A percentile compares a stretch with the other conserved stretches of the same genome.
These are phyloP conservation scores for Melanotaenia pygmaea DNA, from an alignment of 2,797 vertebrate species.

Conservation along the genomic window DNA sequence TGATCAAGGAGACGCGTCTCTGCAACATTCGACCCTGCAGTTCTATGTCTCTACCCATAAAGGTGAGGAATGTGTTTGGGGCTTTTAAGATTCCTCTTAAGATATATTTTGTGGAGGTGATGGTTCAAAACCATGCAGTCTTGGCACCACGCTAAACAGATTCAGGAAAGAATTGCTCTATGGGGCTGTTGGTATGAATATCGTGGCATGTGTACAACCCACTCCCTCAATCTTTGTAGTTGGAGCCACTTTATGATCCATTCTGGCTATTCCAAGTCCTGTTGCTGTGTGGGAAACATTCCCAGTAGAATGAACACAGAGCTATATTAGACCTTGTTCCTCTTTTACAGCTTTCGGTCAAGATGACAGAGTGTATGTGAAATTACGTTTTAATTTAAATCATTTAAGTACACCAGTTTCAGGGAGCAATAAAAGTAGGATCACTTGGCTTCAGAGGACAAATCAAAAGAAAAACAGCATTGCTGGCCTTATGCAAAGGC, in stretches of 20 bases:
- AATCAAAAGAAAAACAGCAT: background rate
- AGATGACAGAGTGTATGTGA: background rate
- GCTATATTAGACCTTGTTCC: slow-evolving; percentile 10
- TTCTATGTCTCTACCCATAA: slow-evolving; percentile 79
- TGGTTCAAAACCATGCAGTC: slow-evolving; percentile 18
- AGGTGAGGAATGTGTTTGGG: slow-evolving; percentile 74
- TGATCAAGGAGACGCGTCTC: slow-evolving; percentile 85
- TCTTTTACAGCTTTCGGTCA: background rate
- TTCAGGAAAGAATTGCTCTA: slow-evolving; percentile 50
- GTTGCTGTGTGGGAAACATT: slow-evolving; percentile 62
- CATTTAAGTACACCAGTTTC: background rate
- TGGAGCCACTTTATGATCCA: slow-evolving; percentile 24
- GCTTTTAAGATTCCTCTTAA: slow-evolving; percentile 40
- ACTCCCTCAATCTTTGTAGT: slow-evolving; percentile 20
- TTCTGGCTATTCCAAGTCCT: slow-evolving; percentile 60
- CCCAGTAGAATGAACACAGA: slow-evolving; percentile 13
- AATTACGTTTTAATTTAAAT: background rate
- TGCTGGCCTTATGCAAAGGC: background rate
- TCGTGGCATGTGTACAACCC: slow-evolving; percentile 44
- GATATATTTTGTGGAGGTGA: slow-evolving; percentile 23
- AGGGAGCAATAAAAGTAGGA: background rate
- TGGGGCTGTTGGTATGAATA: slow-evolving; percentile 70
- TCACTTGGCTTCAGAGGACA: background rate
- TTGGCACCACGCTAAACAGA: slow-evolving; percentile 42
- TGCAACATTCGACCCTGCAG: slow-evolving; percentile 87